Conservation (phyloP, 2,888 invertebrate genomes). For the Amaurobius ferox region DNA sequence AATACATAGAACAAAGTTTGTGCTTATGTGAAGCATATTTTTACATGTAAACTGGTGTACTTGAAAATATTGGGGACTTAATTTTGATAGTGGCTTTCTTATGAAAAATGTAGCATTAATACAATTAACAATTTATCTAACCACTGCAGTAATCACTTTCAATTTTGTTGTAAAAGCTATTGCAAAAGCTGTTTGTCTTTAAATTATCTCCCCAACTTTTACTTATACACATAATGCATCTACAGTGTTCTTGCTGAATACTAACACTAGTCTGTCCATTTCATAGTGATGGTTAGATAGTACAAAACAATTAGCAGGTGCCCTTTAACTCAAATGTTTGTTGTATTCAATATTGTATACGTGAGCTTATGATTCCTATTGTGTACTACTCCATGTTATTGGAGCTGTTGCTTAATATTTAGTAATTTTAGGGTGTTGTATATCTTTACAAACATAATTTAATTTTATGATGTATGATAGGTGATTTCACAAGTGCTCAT, state of each 20-base stretch:
- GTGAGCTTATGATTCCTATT: conserved; percentile 72
- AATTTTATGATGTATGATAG: conserved; percentile 33
- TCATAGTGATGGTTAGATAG: conserved; percentile 73
- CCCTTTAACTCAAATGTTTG: conserved; percentile 72
- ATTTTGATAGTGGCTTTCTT: conserved; percentile 33
- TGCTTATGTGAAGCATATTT: conserved; percentile 68
- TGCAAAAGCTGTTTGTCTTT: conserved; percentile 34
- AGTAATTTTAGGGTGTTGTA: conserved; percentile 65
- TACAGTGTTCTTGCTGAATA: conserved; percentile 68
- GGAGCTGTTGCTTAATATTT: conserved; percentile 64
- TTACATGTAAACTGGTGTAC: conserved; percentile 66
- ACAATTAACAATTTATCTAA: conserved; percentile 43
- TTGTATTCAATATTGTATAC: conserved; percentile 68
- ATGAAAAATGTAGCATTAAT: conserved; percentile 41
- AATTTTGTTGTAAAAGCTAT: conserved; percentile 38
- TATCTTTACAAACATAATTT: conserved; percentile 64
- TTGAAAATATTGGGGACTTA: conserved; percentile 69
- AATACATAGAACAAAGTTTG: conserved; percentile 66
- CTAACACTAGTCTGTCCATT: conserved; percentile 73
- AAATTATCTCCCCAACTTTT: conserved; percentile 67
- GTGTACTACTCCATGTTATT: conserved; percentile 65
- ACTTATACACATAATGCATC: conserved; percentile 64
- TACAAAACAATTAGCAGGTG: conserved; percentile 73
- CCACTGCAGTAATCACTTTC: conserved; percentile 40
- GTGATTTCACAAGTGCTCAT: conserved; percentile 68